These are phyloP conservation scores for Rhinichthys klamathensis DNA, from an alignment of 2,113 vertebrate species.

Conservation along the genomic window DNA sequence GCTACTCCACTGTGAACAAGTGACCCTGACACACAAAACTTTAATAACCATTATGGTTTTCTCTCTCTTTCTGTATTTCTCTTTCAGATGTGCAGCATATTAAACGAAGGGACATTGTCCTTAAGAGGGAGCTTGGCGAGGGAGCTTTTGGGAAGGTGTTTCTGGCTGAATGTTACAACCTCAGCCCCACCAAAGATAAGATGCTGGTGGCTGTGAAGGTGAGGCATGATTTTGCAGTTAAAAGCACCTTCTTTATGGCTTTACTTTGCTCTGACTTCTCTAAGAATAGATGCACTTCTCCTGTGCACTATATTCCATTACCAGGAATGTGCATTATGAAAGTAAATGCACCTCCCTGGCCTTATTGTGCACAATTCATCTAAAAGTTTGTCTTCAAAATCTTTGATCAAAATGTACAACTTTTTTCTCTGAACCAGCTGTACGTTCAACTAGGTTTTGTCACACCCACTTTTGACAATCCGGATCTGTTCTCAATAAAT, in stretches of 20 bases:
- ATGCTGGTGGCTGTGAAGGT: conserved; percentile 96
- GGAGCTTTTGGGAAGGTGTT: conserved; percentile 99
- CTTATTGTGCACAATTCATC: neutral
- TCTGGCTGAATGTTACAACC: conserved; percentile 98
- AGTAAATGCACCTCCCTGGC: neutral
- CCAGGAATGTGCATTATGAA: conserved; percentile 18
- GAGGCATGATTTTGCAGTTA: conserved; percentile 55
- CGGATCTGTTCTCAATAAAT: neutral
- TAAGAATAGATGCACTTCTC: neutral
- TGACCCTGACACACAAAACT: neutral
- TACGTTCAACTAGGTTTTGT: neutral
- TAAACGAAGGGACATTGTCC: conserved; percentile 95
- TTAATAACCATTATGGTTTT: neutral
- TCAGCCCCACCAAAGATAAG: conserved; percentile 96
- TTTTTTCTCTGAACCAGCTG: neutral
- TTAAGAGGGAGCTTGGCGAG: conserved; percentile 96
- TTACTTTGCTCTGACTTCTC: neutral
- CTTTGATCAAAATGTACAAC: neutral
- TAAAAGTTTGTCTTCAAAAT: neutral
- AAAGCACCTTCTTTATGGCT: conserved; percentile 54
- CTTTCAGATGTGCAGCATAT: conserved; percentile 94
- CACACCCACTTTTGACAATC: neutral
- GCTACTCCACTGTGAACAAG: neutral
- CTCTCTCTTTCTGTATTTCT: conserved; percentile 17
- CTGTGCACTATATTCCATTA: conserved; percentile 8